These are phyloP conservation scores for Erebia aethiops DNA, from an alignment of 2,888 invertebrate species.

Conservation along the genomic window DNA sequence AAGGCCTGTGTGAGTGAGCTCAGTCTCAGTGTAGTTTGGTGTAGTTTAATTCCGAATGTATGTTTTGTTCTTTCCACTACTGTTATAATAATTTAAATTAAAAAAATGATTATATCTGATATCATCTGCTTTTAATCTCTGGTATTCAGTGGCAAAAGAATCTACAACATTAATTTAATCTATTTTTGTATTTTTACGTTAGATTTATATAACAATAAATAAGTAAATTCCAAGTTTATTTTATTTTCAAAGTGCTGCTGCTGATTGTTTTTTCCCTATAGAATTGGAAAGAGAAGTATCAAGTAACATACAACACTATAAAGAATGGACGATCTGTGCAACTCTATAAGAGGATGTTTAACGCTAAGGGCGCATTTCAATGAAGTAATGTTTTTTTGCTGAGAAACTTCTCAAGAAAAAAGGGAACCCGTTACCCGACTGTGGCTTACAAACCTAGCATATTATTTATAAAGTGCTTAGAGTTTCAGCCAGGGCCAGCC, in stretches of 20 bases:
- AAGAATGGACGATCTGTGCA: too few species aligned
- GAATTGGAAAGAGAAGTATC: background rate
- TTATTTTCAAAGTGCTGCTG: background rate
- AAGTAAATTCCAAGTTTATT: slow-evolving; percentile 8
- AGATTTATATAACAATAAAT: slow-evolving; percentile 65
- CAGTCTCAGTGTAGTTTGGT: background rate
- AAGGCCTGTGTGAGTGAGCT: background rate
- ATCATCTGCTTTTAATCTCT: slow-evolving; percentile 20
- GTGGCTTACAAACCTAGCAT: too few species aligned
- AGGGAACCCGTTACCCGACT: too few species aligned
- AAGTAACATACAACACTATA: background rate
- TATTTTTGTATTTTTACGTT: slow-evolving; percentile 78
- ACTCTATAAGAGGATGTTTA: too few species aligned
- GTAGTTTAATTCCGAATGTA: slow-evolving; percentile 1
- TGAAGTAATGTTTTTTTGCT: too few species aligned
- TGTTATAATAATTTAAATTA: background rate
- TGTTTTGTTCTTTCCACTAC: slow-evolving; percentile 1
- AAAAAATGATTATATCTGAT: background rate
- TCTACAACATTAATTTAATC: slow-evolving; percentile 66
- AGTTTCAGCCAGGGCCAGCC: too few species aligned
- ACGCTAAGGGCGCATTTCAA: too few species aligned
- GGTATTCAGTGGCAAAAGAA: slow-evolving; percentile 48
- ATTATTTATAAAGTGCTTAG: too few species aligned
- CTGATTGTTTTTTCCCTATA: background rate
- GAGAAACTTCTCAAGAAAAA: too few species aligned